These are phyloP conservation scores for Columbina picui DNA, from an alignment of 2,113 vertebrate species.

Conservation along the genomic window DNA sequence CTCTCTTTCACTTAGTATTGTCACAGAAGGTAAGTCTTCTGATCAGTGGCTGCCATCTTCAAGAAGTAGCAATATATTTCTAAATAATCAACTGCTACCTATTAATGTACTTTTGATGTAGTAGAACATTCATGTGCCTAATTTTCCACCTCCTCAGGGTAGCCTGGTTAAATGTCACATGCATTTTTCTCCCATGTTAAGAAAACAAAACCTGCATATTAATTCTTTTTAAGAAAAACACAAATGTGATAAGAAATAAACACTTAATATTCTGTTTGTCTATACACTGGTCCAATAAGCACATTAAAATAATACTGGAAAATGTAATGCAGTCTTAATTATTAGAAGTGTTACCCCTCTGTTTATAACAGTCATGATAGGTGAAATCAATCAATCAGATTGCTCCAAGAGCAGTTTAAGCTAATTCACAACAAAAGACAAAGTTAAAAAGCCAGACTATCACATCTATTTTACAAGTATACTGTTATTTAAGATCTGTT, in stretches of 20 bases:
- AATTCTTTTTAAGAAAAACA: neutral
- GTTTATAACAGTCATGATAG: neutral
- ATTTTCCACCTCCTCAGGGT: slow-evolving; percentile 37
- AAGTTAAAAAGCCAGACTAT: neutral
- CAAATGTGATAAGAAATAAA: neutral
- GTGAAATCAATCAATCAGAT: slow-evolving; percentile 26
- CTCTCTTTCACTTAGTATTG: neutral
- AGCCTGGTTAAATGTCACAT: slow-evolving; percentile 36
- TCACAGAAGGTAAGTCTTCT: neutral
- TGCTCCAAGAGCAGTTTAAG: neutral
- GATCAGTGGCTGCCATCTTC: neutral
- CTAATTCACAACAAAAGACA: neutral
- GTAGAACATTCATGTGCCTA: neutral
- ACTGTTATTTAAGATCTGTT: neutral
- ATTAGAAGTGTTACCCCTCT: neutral
- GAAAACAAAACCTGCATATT: slow-evolving; percentile 32
- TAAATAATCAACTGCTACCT: neutral
- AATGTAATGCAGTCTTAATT: neutral
- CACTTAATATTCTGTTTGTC: slow-evolving; percentile 9
- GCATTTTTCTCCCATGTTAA: slow-evolving; percentile 17
- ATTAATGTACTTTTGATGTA: slow-evolving; percentile 52
- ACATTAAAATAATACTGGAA: slow-evolving; percentile 12
- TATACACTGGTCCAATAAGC: neutral
- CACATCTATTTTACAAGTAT: neutral
- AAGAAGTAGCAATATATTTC: slow-evolving; percentile 23